A percentile compares a stretch with the other conserved stretches of the same genome.
Conservation (phyloP, 2,888 invertebrate genomes). For the Scaptodrosophila latifasciaeformis region DNA sequence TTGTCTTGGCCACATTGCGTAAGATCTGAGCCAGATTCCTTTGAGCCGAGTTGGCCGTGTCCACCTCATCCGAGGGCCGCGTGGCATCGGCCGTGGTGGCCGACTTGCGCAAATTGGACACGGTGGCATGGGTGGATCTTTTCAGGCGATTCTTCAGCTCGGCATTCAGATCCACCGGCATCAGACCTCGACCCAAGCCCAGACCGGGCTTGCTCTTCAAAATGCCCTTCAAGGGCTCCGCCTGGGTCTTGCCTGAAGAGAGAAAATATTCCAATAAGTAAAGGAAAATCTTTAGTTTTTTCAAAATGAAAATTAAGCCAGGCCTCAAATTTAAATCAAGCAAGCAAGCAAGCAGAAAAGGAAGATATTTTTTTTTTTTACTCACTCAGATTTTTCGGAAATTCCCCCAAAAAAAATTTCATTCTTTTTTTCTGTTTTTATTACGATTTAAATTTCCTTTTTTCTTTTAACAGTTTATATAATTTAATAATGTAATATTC, state of each 20-base stretch:
- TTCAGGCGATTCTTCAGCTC: constrained; percentile 74
- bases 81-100: constrained; percentile 64
- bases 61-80: constrained; percentile 46
- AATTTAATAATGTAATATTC: constrained; percentile 42
- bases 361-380: constrained; percentile 1
- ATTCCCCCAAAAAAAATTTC: too few species aligned
- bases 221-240: constrained; percentile 63
- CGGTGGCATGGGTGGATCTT: constrained; percentile 72
- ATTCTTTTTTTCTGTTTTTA: too few species aligned
- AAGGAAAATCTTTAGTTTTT: not conserved
- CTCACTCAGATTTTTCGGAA: constrained; percentile 27
- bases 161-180: constrained; percentile 73
- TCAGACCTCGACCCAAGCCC: constrained; percentile 66
- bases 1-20: constrained; percentile 70
- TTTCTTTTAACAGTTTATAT: constrained; percentile 47
- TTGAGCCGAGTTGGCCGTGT: constrained; percentile 32
- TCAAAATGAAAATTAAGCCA: too few species aligned
- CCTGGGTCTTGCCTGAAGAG: constrained; percentile 31
- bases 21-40: constrained; percentile 70
- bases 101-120: constrained; percentile 72
- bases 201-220: constrained; percentile 70
- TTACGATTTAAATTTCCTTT: not conserved
- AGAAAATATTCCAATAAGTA: not conserved
- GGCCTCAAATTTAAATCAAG: not conserved
- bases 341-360: not conserved